Base-by-base conservation (phyloP, 2,113 vertebrate genomes). In the Oreocharis arfaki region DNA sequence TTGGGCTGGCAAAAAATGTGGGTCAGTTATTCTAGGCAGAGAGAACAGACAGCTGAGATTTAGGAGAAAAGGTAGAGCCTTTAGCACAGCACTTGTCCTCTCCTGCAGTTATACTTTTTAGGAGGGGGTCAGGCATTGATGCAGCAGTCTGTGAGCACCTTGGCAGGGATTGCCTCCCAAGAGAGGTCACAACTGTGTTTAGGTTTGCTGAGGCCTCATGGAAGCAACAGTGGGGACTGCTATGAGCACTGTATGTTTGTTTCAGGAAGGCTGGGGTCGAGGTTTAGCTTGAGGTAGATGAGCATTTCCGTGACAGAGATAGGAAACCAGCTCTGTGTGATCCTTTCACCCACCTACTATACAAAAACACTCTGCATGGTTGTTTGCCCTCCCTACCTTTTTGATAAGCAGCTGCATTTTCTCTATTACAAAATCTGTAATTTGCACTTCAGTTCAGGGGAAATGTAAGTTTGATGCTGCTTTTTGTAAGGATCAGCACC, bases 11-110 rank as follows among this genome's bases (percentile, higher is more conserved):
- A 87, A 81, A 93, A 95, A 93, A 88, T 74, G 28, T 87, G 65
- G 79, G 79, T 96, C 78, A 90, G 41, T 84, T 87, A 91, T 90
- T 95, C 70, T 77, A 82, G 83, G 93, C 50, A 73, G 39, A 75
- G 22, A 56, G 33, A 76, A 47, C 32, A 87, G 47, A 71, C 50
- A 77, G 39, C 22, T 64, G 49, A 79, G 84, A 39, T 68, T 46
- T 86, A 67, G 68, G 41, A 86, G 49, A 60, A 83, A 55, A 64
- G 92, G 44, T 1, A 67, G 50, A 89, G 76, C 46, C 71, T 81
- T 87, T 56, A 70, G 44, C 84, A 46, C 3, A 83, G 44, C 44
- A 17, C 47, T 95, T 87, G 28, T 52, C 47, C 19, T 90, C 32
- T 93, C 24, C 88, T 73, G 47, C 37, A 74, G 21, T n/a, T 11